Percentiles rank a stretch among this genome's conserved stretches.
These are phyloP conservation scores for Callipepla squamata DNA, from an alignment of 2,113 vertebrate genomes.

Conservation along the genomic window DNA sequence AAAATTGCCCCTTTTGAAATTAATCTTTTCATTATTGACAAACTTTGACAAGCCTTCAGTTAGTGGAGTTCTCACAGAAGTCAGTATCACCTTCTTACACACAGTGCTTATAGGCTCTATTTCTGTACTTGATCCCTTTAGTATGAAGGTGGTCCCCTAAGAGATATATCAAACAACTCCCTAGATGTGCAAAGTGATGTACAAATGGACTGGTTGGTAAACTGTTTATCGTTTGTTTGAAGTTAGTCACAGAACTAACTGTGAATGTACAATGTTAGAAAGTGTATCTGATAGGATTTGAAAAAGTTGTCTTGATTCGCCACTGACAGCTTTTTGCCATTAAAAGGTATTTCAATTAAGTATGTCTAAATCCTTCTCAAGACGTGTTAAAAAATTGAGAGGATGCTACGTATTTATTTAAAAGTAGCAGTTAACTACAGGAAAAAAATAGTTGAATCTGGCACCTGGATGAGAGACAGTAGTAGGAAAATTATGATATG, in stretches of 20 bases:
- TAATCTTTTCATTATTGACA: neutral
- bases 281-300: neutral
- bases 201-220: neutral
- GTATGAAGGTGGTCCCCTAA: neutral
- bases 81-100: neutral
- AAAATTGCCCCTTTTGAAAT: conserved; percentile 9
- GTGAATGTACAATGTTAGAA: neutral
- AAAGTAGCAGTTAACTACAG: neutral
- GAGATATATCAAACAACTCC: neutral
- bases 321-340: neutral
- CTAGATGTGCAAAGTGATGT: neutral
- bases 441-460: neutral
- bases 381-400: neutral
- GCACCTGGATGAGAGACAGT: neutral
- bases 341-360: neutral
- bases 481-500: neutral
- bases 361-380: neutral
- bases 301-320: neutral
- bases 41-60: neutral
- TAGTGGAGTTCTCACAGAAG: neutral
- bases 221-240: neutral
- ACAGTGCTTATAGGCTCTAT: neutral
- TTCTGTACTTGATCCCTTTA: neutral
- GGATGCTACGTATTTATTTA: neutral
- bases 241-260: neutral